Conservation (phyloP, 2,113 vertebrate genomes). For the Lota lota region DNA sequence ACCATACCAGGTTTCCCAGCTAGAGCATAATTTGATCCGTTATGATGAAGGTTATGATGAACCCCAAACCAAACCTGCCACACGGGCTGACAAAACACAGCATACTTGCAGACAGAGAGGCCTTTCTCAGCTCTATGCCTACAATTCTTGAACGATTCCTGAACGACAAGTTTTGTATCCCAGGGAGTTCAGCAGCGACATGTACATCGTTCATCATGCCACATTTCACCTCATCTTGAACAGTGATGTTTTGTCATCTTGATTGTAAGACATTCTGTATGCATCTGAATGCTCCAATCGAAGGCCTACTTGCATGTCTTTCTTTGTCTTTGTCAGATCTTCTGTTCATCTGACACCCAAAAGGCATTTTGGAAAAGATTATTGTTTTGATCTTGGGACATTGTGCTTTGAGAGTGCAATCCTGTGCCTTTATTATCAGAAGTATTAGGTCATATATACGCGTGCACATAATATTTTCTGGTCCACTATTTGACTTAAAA, state of each 20-base stretch:
- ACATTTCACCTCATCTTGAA: conserved; percentile 44
- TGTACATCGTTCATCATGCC: conserved; percentile 28
- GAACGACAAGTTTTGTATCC: too few relatives aligned
- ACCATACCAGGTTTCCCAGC: neutral
- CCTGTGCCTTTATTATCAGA: too few relatives aligned
- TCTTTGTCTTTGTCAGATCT: too few relatives aligned
- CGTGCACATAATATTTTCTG: too few relatives aligned
- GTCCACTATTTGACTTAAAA: too few relatives aligned
- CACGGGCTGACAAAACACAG: conserved; percentile 47
- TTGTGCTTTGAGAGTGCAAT: too few relatives aligned
- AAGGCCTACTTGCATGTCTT: too few relatives aligned
- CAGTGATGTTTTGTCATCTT: conserved; percentile 31
- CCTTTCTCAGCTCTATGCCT: conserved; percentile 56
- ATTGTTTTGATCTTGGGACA: too few relatives aligned
- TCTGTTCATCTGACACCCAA: too few relatives aligned
- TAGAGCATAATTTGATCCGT: conserved; percentile 54
- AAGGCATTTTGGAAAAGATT: too few relatives aligned
- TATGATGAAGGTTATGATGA: conserved; percentile 45
- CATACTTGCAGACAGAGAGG: conserved; percentile 60
- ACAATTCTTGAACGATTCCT: conserved; percentile 43
- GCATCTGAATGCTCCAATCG: too few relatives aligned
- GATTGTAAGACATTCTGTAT: conserved; percentile 23
- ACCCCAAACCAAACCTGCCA: conserved; percentile 33
- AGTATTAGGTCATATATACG: too few relatives aligned
- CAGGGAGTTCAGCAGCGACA: conserved; percentile 12